Evolutionary conservation across 2,888 invertebrate genomes (phyloP).

Genomic region (Isotomurus palustris): DNA sequence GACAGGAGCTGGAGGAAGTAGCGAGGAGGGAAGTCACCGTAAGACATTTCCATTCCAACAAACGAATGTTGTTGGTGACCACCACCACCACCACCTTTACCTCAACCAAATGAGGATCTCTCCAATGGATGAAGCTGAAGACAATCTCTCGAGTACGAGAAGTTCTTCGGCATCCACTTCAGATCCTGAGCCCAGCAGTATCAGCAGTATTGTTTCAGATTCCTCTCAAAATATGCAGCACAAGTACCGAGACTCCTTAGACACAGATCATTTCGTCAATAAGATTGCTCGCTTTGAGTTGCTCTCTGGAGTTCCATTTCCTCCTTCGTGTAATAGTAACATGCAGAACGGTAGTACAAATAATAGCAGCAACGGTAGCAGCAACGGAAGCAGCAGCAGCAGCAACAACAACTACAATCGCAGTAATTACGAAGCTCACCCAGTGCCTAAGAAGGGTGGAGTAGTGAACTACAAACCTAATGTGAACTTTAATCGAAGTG

Average conservation of each 20-base stretch:
- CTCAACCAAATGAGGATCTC: no score
- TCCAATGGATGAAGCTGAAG: slow-evolving; percentile 15
- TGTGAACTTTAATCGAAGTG: slow-evolving; percentile 33
- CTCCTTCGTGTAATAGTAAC: no score
- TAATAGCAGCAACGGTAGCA: neutral
- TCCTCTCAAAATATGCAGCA: slow-evolving; percentile 5
- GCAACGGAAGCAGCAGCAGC: no score
- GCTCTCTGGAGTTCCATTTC: slow-evolving; percentile 56
- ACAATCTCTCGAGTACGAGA: slow-evolving; percentile 20
- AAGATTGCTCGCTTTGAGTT: slow-evolving; percentile 78
- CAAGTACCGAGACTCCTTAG: slow-evolving; percentile 47
- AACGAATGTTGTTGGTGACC: no score
- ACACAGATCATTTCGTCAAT: slow-evolving; percentile 61
- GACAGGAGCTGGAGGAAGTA: no score
- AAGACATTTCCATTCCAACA: no score
- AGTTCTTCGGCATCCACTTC: slow-evolving; percentile 28
- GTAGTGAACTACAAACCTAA: slow-evolving; percentile 22
- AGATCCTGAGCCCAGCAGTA: slow-evolving; percentile 26
- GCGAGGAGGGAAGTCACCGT: no score
- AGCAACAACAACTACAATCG: no score
- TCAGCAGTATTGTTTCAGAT: slow-evolving; percentile 3
- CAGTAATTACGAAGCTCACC: no score
- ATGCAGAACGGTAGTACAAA: neutral
- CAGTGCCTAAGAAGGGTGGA: no score
- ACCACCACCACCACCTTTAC: no score